Evolutionary conservation across 2,888 invertebrate genomes (phyloP).

Genomic region (Eueremaeus valkanovi): DNA sequence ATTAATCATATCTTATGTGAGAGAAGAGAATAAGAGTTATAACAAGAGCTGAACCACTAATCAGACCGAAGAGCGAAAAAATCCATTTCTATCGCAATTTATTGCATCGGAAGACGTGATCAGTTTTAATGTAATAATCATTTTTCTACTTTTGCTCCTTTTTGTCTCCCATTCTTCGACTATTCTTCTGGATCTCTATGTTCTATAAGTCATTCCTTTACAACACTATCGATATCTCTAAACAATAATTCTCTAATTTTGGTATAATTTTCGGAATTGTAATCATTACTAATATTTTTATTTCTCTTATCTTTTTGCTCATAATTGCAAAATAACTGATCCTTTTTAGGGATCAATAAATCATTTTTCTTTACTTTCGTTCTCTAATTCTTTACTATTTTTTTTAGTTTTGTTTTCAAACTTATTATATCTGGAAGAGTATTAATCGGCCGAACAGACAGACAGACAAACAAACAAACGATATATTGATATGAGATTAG

Average conservation of each 20-base stretch:
- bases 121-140: constrained; percentile 25
- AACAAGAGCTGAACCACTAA: background rate
- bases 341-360: background rate
- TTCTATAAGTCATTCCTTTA: background rate
- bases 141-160: background rate
- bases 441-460: too few species aligned
- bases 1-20: constrained; percentile 3
- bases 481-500: too few species aligned
- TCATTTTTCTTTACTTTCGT: background rate
- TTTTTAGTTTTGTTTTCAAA: background rate
- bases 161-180: background rate
- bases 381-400: background rate
- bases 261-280: background rate
- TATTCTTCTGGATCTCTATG: background rate
- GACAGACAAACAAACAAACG: too few species aligned
- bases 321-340: background rate
- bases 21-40: background rate
- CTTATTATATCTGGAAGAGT: background rate
- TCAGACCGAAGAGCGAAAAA: background rate
- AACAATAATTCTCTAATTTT: background rate
- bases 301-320: background rate
- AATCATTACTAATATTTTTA: background rate
- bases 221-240: background rate
- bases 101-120: constrained; percentile 18
- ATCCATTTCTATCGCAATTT: background rate